These are phyloP conservation scores for Zonitis immaculata DNA, from an alignment of 2,888 invertebrate species.

Conservation along the genomic window DNA sequence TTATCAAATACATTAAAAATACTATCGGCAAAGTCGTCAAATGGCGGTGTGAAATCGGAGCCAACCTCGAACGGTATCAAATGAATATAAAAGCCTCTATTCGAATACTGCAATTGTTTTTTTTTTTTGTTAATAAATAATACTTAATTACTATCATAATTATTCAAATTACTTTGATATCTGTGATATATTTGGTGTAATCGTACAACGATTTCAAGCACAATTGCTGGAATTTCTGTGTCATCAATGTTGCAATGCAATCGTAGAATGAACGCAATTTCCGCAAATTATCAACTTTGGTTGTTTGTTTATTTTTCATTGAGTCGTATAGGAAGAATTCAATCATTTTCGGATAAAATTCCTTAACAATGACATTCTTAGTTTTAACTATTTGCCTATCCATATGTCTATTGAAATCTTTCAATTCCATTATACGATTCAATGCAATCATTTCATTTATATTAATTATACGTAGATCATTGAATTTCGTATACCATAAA, in stretches of 20 bases:
- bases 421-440: conserved; percentile 64
- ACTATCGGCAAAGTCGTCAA: conserved; percentile 67
- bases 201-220: conserved; percentile 75
- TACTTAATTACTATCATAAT: background rate
- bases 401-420: conserved; percentile 57
- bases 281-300: conserved; percentile 59
- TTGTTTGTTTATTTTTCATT: conserved; percentile 53
- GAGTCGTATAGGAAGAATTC: conserved; percentile 60
- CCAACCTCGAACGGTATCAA: conserved; percentile 57
- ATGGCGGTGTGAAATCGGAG: conserved; percentile 69
- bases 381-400: conserved; percentile 62
- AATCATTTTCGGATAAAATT: conserved; percentile 62
- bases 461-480: conserved; percentile 59
- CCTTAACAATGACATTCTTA: conserved; percentile 59
- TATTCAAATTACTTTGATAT: conserved; percentile 62
- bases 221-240: conserved; percentile 76
- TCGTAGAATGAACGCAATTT: conserved; percentile 76
- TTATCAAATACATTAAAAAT: conserved; percentile 67
- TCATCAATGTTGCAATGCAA: conserved; percentile 82
- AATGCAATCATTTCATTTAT: conserved; percentile 54
- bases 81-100: conserved; percentile 65
- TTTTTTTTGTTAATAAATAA: background rate
- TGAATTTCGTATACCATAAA: conserved; percentile 76
- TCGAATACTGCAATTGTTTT: conserved; percentile 53
- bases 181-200: conserved; percentile 71